Evolutionary conservation across 2,113 vertebrate genomes (phyloP).

Genomic region (Picathartes gymnocephalus): DNA sequence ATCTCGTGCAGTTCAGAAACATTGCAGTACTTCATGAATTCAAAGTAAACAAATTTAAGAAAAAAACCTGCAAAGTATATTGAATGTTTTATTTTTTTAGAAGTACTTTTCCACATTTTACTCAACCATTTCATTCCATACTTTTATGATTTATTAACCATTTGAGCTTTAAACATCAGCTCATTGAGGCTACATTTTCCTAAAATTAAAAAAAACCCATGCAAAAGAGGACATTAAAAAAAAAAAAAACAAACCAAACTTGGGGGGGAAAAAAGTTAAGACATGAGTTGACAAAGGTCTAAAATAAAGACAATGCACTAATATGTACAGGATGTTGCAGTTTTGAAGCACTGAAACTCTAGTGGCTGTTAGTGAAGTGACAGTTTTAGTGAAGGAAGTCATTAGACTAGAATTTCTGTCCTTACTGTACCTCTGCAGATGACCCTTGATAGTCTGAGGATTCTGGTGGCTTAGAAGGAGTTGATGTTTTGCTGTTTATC

Average conservation of each 20-base stretch:
- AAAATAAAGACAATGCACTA: conserved; percentile 15
- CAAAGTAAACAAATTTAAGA: not conserved
- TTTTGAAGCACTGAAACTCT: conserved; percentile 33
- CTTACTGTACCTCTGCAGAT: conserved; percentile 95
- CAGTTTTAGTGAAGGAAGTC: conserved; percentile 49
- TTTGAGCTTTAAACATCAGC: not conserved
- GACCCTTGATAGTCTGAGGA: conserved; percentile 90
- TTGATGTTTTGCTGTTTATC: conserved; percentile 99
- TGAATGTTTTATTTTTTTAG: not conserved
- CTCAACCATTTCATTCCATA: not conserved
- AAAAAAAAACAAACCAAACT: not conserved
- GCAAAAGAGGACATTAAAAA: not conserved
- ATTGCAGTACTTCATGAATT: not conserved
- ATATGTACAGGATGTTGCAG: conserved; percentile 1
- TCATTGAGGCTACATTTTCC: not conserved
- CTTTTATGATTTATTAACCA: not conserved
- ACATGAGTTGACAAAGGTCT: not conserved
- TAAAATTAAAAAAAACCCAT: not conserved
- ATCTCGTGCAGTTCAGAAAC: not conserved
- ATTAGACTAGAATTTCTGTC: conserved; percentile 63
- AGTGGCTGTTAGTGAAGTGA: conserved; percentile 65
- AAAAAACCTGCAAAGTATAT: not conserved
- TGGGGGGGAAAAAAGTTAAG: not conserved
- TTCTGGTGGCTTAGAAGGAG: conserved; percentile 93
- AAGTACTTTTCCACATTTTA: not conserved